Percentiles rank a stretch among this genome's conserved stretches.
Conservation (phyloP, 2,797 vertebrate genomes). For the Pelobates cultripes region DNA sequence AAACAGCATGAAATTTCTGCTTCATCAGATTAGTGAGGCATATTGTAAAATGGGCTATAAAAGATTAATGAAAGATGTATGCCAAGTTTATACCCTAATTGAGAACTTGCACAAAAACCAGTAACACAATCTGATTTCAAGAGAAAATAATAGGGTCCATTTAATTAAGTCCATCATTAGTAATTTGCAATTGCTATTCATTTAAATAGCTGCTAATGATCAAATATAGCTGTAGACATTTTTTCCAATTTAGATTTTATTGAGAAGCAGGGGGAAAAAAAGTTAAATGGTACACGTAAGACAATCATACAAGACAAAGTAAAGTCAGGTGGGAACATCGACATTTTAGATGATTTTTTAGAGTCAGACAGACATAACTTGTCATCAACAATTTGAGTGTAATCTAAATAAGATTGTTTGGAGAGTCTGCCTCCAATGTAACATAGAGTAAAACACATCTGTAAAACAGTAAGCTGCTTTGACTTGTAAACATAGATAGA, state of each 20-base stretch:
- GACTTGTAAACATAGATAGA: too few relatives aligned
- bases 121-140: background rate
- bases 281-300: too few relatives aligned
- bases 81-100: conserved; percentile 27
- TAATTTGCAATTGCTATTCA: background rate
- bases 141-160: conserved; percentile 3
- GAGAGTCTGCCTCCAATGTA: too few relatives aligned
- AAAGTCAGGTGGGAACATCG: too few relatives aligned
- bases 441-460: too few relatives aligned
- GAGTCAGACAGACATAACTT: too few relatives aligned
- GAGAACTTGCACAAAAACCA: conserved; percentile 12
- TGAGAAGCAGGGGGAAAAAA: too few relatives aligned
- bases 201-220: conserved; percentile 22
- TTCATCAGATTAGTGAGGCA: conserved; percentile 29
- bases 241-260: background rate
- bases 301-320: too few relatives aligned
- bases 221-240: conserved; percentile 8
- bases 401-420: too few relatives aligned
- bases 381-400: too few relatives aligned
- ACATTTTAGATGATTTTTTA: too few relatives aligned
- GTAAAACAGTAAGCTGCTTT: too few relatives aligned
- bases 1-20: background rate
- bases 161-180: conserved; percentile 36
- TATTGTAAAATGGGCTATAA: conserved; percentile 32
- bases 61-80: conserved; percentile 32